Conservation (phyloP, 2,888 invertebrate genomes). For the Cheilosia impressa region DNA sequence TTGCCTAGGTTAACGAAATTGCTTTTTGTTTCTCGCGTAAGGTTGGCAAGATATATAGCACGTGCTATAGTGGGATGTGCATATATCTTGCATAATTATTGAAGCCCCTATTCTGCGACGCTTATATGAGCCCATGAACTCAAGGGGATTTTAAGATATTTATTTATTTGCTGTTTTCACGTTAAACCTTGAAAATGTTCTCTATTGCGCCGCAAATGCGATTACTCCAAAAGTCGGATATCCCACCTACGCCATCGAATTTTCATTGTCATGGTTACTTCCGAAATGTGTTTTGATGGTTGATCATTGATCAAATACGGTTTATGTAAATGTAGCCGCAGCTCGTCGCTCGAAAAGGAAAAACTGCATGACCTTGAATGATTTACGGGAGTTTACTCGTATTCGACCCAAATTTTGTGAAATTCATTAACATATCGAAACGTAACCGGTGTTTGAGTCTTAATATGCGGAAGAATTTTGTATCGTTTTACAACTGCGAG, state of each 20-base stretch:
- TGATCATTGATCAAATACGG: conserved; percentile 22
- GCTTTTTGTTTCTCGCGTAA: too few species aligned
- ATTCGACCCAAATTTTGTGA: conserved; percentile 35
- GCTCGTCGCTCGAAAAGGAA: conserved; percentile 18
- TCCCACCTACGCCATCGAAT: conserved; percentile 5
- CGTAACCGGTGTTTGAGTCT: not conserved
- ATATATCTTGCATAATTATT: too few species aligned
- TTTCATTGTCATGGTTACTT: conserved; percentile 69
- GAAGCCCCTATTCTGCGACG: not conserved
- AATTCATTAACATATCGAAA: conserved; percentile 39
- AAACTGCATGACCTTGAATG: conserved; percentile 48
- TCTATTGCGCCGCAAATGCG: not conserved
- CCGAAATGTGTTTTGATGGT: conserved; percentile 59
- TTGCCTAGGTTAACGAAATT: too few species aligned
- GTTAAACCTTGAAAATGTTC: not conserved
- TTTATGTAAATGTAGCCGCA: conserved; percentile 55
- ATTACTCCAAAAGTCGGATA: not conserved
- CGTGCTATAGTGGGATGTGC: too few species aligned
- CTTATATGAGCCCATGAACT: not conserved
- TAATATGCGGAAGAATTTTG: conserved; percentile 19
- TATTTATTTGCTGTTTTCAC: not conserved
- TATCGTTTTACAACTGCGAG: not conserved
- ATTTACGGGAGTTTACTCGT: conserved; percentile 32
- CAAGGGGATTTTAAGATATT: not conserved
- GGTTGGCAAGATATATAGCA: too few species aligned